phyloP scores from a whole-genome alignment of 2,113 vertebrate genomes.

The Proteles cristata region DNA sequence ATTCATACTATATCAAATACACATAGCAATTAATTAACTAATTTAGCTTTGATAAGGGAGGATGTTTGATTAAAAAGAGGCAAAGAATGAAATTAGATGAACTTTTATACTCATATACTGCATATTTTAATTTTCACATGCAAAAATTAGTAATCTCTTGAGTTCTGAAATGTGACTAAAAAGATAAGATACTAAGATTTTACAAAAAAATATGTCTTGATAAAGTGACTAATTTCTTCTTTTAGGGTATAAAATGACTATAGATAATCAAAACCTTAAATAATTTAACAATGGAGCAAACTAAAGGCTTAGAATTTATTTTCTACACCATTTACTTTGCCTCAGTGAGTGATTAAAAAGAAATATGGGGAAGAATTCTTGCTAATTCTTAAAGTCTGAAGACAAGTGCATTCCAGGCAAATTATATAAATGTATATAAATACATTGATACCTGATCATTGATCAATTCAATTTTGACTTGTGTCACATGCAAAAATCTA shows the following conservation, averaged over 20 bases:
- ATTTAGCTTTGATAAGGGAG: background rate
- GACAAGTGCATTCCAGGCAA: background rate
- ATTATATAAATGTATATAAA: background rate
- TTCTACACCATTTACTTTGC: background rate
- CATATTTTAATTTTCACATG: conserved; percentile 12
- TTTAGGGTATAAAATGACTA: conserved; percentile 1
- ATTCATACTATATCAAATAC: background rate
- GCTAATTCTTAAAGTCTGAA: conserved; percentile 12
- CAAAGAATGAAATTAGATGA: background rate
- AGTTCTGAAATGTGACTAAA: conserved; percentile 23
- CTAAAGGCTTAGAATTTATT: conserved; percentile 37
- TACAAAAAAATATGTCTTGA: background rate
- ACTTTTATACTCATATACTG: background rate
- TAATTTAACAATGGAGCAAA: conserved; percentile 39
- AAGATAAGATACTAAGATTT: conserved; percentile 43
- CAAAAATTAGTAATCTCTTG: conserved; percentile 29
- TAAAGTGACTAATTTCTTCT: conserved; percentile 14
- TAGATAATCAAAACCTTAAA: conserved; percentile 47
- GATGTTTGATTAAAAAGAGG: background rate
- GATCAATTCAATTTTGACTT: background rate
- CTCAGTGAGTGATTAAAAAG: background rate
- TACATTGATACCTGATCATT: background rate
- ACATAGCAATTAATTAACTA: background rate
- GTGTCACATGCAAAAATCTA: conserved; percentile 6
- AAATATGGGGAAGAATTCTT: background rate